These are phyloP conservation scores for Myxocyprinus asiaticus DNA, from an alignment of 2,113 vertebrate species.

Conservation along the genomic window DNA sequence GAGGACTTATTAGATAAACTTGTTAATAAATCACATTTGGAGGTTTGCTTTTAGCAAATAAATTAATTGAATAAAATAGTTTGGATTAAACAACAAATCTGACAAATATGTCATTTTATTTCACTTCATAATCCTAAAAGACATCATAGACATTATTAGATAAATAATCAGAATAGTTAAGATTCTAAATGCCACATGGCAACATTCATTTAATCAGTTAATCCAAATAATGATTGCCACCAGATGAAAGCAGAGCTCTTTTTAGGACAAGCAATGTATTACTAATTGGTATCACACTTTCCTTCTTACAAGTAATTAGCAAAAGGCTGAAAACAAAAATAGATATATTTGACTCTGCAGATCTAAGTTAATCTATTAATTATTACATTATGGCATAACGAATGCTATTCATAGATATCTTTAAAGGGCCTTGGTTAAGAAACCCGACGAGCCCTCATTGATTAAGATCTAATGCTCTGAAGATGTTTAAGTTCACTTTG, in stretches of 20 bases:
- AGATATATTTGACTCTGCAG: not conserved
- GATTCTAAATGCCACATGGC: conserved; percentile 43
- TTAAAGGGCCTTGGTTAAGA: not conserved
- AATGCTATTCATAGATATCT: not conserved
- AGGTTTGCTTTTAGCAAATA: conserved; percentile 1
- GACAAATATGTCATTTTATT: conserved; percentile 45
- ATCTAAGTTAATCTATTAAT: not conserved
- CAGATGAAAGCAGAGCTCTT: conserved; percentile 41
- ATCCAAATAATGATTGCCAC: conserved; percentile 48
- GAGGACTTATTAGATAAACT: too few species aligned
- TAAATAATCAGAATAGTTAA: conserved; percentile 48
- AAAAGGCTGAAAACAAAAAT: not conserved
- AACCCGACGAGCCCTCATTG: not conserved
- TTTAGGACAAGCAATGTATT: conserved; percentile 16
- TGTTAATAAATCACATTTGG: too few species aligned
- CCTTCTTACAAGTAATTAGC: not conserved
- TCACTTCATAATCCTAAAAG: conserved; percentile 55
- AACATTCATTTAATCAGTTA: conserved; percentile 50
- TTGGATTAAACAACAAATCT: conserved; percentile 58
- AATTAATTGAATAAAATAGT: conserved; percentile 15
- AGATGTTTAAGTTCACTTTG: not conserved
- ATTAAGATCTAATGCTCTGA: not conserved
- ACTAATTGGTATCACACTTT: conserved; percentile 18
- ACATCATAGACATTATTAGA: conserved; percentile 53
- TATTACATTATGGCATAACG: not conserved